These are phyloP conservation scores for Rugalucina vietnamica DNA, from an alignment of 2,888 invertebrate genomes.

Conservation along the genomic window DNA sequence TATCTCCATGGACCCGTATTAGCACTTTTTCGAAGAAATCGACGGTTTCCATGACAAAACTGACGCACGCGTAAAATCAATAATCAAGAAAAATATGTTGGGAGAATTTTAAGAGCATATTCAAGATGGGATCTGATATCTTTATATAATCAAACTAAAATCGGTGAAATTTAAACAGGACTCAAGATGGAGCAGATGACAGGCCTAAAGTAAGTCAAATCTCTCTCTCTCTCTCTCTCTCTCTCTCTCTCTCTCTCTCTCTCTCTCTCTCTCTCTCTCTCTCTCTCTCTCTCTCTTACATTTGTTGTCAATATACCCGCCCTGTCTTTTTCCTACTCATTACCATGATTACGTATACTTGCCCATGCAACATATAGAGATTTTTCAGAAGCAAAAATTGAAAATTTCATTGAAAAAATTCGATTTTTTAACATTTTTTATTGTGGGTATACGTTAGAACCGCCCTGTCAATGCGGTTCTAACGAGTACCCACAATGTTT, in stretches of 20 bases:
- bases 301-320: background rate
- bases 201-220: slow-evolving; percentile 43
- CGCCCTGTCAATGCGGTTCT: no score
- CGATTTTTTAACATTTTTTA: no score
- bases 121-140: no score
- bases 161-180: no score
- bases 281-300: slow-evolving; percentile 23
- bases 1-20: no score
- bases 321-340: background rate
- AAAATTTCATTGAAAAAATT: background rate
- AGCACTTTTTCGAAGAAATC: background rate
- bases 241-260: background rate
- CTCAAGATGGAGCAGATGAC: slow-evolving; percentile 50
- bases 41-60: background rate
- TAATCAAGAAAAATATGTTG: no score
- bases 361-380: background rate
- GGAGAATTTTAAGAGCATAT: no score
- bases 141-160: no score
- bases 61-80: background rate
- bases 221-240: background rate
- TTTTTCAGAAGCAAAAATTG: background rate
- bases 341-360: background rate
- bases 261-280: background rate
- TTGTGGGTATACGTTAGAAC: no score
- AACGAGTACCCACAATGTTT: no score